Evolutionary conservation across 2,888 invertebrate genomes (phyloP), one percentile per base, ranked within the genome.

Genomic region (Elegia similella): DNA sequence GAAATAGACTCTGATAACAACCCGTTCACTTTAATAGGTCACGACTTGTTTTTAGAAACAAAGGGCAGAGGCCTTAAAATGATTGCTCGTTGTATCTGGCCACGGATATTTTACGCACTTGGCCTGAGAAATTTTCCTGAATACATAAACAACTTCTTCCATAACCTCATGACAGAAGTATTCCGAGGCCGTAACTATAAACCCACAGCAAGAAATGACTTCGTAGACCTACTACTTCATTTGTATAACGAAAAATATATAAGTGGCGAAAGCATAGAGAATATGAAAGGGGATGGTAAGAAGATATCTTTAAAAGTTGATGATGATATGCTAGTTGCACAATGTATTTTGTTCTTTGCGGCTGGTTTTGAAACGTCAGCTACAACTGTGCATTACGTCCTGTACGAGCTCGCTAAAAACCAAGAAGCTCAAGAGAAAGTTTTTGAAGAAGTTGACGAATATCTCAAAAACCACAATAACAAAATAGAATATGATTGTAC

Each of bases 311-410:
- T 83, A 1, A 69, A 78, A 5, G 66, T 92, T 0, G 79, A 82
- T 0, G 68, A 90, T 15, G 78, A 91, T 0, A 73, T 93, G 47
- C 62, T 93, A 15, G 81, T 86, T 0, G 88, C 92, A 0, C 93
- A 94, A 54, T 88, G 92, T 0, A 78, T 92, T 7, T 65, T 90
- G 0, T 92, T 94, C 44, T 86, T 84, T 23, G 76, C 61, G 0
- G 86, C 82, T 10, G 86, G 86, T 2, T 86, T 71, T 29, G 84
- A 86, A 32, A 83, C 86, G 0, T 80, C 85, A 1, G 67, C 86
- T 0, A 69, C 71, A 0, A 78, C 80, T 0, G 59, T 78, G 12
- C 69, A 70, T 16, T 73, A 72, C 38, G 70, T 74, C 2, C 58
- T 86, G 0, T 83, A 66, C 52, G 82, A 84, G 58, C 58, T 86